A percentile compares a stretch with the other conserved stretches of the same genome.
Evolutionary conservation across 2,888 invertebrate species (phyloP).

Genomic region (Synanthedon myopaeformis): DNA sequence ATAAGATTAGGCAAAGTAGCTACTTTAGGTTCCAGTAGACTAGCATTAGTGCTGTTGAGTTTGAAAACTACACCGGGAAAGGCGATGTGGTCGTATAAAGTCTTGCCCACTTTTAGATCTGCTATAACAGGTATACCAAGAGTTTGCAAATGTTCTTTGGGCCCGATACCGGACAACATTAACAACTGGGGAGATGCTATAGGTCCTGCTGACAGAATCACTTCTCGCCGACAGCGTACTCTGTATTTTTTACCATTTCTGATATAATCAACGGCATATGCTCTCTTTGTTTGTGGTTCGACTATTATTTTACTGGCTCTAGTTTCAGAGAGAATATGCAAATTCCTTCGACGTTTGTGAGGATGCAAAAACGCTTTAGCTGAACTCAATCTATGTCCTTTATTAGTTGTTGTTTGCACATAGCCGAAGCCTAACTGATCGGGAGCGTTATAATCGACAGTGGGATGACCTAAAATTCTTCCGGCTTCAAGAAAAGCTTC

Average conservation of each 20-base stretch:
- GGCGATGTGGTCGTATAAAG: slow-evolving; percentile 72
- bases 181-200: slow-evolving; percentile 90
- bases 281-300: slow-evolving; percentile 70
- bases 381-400: slow-evolving; percentile 75
- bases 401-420: slow-evolving; percentile 61
- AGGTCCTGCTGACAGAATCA: slow-evolving; percentile 88
- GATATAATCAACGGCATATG: slow-evolving; percentile 77
- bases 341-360: slow-evolving; percentile 72
- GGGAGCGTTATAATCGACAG: slow-evolving; percentile 73
- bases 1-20: slow-evolving; percentile 49
- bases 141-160: slow-evolving; percentile 65
- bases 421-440: slow-evolving; percentile 73
- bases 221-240: slow-evolving; percentile 79
- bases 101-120: slow-evolving; percentile 76
- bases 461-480: slow-evolving; percentile 64
- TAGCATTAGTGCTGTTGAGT: slow-evolving; percentile 52
- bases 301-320: slow-evolving; percentile 50
- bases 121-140: slow-evolving; percentile 72
- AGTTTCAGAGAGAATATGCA: slow-evolving; percentile 61
- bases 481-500: slow-evolving; percentile 73
- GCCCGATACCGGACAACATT: slow-evolving; percentile 86
- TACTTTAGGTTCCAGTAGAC: slow-evolving; percentile 48
- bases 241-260: slow-evolving; percentile 60
- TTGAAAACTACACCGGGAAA: slow-evolving; percentile 65
- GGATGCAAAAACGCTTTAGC: slow-evolving; percentile 77